Base-by-base conservation (phyloP, 2,113 vertebrate species). In the Cyphomyrus plagiostoma region DNA sequence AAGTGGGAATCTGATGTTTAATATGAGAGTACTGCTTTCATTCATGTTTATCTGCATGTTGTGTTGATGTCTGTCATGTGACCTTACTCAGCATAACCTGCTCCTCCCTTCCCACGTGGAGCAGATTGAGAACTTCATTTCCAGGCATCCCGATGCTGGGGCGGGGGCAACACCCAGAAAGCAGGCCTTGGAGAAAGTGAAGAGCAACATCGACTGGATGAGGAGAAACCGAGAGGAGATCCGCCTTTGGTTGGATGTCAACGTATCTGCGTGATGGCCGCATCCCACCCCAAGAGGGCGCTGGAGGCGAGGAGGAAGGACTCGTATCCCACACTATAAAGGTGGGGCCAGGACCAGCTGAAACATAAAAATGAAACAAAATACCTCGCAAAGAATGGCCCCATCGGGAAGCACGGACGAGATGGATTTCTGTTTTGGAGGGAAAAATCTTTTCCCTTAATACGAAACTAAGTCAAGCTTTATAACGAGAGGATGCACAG, bases 151-250 rank as follows among this genome's bases (percentile, higher is more conserved):
- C 42, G 84, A 98, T 39, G 97, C 98, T 74, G 98, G 98, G 3
- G 97, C 98, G n/a, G 98, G 98, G 92, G 93, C 94, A 93, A 93
- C 89, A 89, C 91, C 97, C 17, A 95, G 98, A 89, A 77, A 95
- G 66, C 98, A 99, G 94, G 97, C 97, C 1, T 66, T 98, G 74
- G 98, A 99, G 91, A 98, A 95, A 0, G 97, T 97, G 91, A 96
- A 90, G 91, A 98, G 93, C 94, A 99, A 99, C 89, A 99, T 99
- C 0, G 93, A 96, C 11, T 99, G 98, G 98, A 87, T 98, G 15
- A 92, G 88, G 66, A 92, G 21, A 5, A 97, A 99, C 80, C 92
- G 92, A 91, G 7, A 94, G 0, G 95, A 96, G 90, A 98, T 99
- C 89, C 3, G 0, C 1, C 0, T 0, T 0, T 99, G 98, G 98